A percentile compares a stretch with the other conserved stretches of the same genome.
Evolutionary conservation across 23 tunicate species (phyloP).

Genomic region (Halocynthia roretzi): DNA sequence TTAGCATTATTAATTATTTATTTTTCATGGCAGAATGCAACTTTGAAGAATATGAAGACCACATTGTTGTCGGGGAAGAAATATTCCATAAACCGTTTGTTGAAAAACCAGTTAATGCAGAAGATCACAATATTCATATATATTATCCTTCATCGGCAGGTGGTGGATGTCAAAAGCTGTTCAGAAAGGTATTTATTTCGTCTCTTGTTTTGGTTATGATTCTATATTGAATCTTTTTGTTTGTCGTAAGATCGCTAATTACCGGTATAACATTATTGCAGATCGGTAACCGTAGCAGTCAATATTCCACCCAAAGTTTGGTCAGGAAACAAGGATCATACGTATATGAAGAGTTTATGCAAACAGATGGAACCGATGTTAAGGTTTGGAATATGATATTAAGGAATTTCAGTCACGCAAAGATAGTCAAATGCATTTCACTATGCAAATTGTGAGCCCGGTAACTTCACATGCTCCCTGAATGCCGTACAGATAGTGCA

Average conservation of each 20-base stretch:
- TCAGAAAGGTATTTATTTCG: constrained; percentile 68
- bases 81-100: constrained; percentile 99
- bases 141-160: constrained; percentile 99
- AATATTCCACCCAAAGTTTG: constrained; percentile 73
- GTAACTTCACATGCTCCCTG: no score
- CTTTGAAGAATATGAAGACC: constrained; percentile 98
- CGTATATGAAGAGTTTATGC: constrained; percentile 99
- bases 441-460: no score
- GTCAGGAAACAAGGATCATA: constrained; percentile 87
- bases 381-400: constrained; percentile 31
- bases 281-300: constrained; percentile 90
- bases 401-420: no score
- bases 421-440: not conserved
- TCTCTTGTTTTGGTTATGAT: not conserved
- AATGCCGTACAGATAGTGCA: no score
- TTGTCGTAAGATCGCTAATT: not conserved
- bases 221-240: not conserved
- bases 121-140: constrained; percentile 97
- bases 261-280: constrained; percentile 25
- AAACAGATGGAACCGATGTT: constrained; percentile 99
- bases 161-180: constrained; percentile 98
- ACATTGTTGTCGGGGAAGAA: constrained; percentile 85
- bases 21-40: constrained; percentile 18
- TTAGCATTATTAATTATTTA: no score
- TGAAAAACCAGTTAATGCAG: constrained; percentile 99